Base-by-base conservation (phyloP, 2,888 invertebrate species). In the Thera obeliscata region DNA sequence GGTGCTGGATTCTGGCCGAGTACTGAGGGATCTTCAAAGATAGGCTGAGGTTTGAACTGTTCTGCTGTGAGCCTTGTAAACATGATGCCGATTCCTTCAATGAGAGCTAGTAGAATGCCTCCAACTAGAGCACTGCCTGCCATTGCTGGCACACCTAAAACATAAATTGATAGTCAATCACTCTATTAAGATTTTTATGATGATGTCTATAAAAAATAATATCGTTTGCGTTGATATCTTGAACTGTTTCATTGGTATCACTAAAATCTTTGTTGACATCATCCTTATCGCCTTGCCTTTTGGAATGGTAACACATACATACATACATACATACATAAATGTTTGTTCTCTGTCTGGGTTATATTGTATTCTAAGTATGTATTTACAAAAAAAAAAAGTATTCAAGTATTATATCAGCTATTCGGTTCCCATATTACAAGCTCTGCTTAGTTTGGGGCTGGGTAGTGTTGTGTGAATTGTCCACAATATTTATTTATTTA, bases 11-110 rank as follows among this genome's bases (percentile, higher is more conserved):
- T 88, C 73, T 95, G 94, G n/a, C 96, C 96, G 70, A 97, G 89
- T 60, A 95, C 95, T 43, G 96, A 95, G 0, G 97, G 97, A 84
- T 97, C 97, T 81, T 97, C 97, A 71, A 96, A 95, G 66, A 96
- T 95, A 4, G 97, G 95, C 62, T 96, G 96, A 54, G 98, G 98
- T 91, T 97, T 96, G 87, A 98, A 99, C 87, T 98, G 98, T 83
- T 98, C 98, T 0, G 99, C 98, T 43, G 97, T 96, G 82, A 98
- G 95, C 81, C 98, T 95, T 8, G 98, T 99, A 85, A 99, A 97
- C 86, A 99, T 94, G 78, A 99, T 98, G 74, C 99, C 98, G 72
- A 99, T 96, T 71, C 99, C 99, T 95, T 99, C 99, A 77, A 99
- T 99, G 74, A 99, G 94, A 3, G 99, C 99, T 70, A 99, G 94